These are phyloP conservation scores for Ramphastos sulfuratus DNA, from an alignment of 2,113 vertebrate species.

Conservation along the genomic window DNA sequence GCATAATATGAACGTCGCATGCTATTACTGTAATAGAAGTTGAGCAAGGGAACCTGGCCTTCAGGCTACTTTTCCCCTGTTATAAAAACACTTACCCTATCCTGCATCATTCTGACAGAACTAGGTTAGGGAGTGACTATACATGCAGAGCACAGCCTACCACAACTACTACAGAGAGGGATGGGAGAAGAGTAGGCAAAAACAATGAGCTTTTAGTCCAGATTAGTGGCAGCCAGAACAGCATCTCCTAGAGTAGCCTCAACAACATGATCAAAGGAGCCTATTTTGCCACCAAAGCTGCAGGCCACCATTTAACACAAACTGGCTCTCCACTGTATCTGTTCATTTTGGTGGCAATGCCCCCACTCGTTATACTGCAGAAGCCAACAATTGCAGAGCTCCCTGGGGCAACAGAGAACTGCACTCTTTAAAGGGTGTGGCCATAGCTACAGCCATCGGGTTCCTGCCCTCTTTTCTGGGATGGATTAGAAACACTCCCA, in stretches of 20 bases:
- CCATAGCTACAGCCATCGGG: neutral
- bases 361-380: neutral
- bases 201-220: neutral
- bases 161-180: neutral
- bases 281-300: neutral
- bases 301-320: neutral
- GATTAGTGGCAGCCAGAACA: neutral
- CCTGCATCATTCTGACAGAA: conserved; percentile 35
- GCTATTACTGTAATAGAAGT: neutral
- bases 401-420: neutral
- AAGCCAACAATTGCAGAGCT: neutral
- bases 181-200: neutral
- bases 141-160: neutral
- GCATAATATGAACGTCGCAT: neutral
- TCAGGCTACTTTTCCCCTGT: conserved; percentile 7
- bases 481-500: neutral
- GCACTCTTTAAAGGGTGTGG: neutral
- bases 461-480: neutral
- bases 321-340: neutral
- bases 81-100: neutral
- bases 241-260: neutral
- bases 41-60: conserved; percentile 24
- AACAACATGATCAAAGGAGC: neutral
- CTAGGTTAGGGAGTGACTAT: neutral
- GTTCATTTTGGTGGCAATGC: fast-evolving